Evolutionary conservation across 2,113 vertebrate species (phyloP).

Genomic region (Stegostoma tigrinum): DNA sequence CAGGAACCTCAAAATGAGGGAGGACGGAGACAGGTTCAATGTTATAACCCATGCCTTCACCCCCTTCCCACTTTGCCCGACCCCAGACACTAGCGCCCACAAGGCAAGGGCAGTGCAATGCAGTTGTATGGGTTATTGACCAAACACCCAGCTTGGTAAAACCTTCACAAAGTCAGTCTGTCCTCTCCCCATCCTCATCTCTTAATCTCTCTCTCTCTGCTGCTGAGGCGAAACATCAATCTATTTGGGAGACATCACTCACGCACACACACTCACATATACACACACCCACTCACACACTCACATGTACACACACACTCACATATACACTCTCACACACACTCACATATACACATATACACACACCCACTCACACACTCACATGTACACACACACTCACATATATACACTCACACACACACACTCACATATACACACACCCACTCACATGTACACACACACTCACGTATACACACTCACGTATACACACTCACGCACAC

Average conservation of each 20-base stretch:
- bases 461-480: no score
- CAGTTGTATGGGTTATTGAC: no score
- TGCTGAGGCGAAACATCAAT: neutral
- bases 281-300: neutral
- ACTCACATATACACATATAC: no score
- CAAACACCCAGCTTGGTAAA: neutral
- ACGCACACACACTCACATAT: neutral
- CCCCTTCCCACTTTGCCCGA: neutral
- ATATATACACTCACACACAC: no score
- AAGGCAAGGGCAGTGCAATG: neutral
- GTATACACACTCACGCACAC: no score
- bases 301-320: no score
- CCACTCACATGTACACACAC: no score
- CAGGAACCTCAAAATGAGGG: neutral
- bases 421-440: no score
- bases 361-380: no score
- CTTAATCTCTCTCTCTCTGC: neutral
- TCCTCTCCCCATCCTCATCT: neutral
- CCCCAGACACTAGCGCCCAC: neutral
- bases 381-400: no score
- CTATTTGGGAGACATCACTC: neutral
- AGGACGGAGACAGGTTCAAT: neutral
- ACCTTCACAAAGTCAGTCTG: neutral
- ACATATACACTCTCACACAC: no score
- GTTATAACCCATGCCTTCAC: neutral